Evolutionary conservation across 1,140 invertebrate species (phyloP).

Genomic region (Anastrepha ludens): DNA sequence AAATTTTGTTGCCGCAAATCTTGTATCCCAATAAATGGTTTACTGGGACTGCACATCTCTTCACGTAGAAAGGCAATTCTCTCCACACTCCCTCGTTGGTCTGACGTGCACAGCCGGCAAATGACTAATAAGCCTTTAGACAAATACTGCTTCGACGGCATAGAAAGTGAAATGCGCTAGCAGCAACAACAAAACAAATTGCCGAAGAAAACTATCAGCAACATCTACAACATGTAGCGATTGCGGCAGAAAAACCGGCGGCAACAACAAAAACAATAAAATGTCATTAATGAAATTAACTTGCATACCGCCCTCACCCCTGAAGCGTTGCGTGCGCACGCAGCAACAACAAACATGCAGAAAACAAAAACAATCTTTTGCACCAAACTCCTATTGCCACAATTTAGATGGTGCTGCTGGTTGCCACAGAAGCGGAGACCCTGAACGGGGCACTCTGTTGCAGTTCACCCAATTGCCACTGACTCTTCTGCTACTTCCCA

Average conservation of each 20-base stretch:
- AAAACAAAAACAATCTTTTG: slow-evolving; percentile 5
- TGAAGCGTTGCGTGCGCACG: neutral
- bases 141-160: neutral
- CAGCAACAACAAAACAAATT: neutral
- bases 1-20: no score
- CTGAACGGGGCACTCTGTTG: neutral
- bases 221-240: slow-evolving; percentile 26
- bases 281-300: slow-evolving; percentile 47
- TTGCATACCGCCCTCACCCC: neutral
- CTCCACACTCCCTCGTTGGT: neutral
- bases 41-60: no score
- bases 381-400: neutral
- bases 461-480: neutral
- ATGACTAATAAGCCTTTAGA: slow-evolving; percentile 5
- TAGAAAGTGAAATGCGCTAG: slow-evolving; percentile 40
- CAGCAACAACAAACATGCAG: neutral
- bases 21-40: no score
- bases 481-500: neutral
- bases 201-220: slow-evolving; percentile 23
- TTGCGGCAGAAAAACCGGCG: slow-evolving; percentile 27
- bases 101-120: neutral
- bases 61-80: no score
- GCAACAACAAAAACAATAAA: neutral
- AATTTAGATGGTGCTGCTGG: neutral
- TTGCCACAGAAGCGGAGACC: neutral